phyloP scores from a whole-genome alignment of 2,888 invertebrate species.

The Pyrochroa serraticornis region DNA sequence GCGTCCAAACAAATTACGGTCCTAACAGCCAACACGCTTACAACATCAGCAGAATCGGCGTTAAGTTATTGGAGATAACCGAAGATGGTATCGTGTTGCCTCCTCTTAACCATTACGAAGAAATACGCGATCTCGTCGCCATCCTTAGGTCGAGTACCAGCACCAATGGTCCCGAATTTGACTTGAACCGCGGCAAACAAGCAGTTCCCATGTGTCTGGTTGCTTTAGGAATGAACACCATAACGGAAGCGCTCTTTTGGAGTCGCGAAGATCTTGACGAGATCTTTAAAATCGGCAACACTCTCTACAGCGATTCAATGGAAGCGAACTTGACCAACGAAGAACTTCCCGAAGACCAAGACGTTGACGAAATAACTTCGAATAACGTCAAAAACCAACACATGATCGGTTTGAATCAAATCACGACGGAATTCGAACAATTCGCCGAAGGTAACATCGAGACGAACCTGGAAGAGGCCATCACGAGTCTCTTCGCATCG shows the following conservation, averaged over 20 bases:
- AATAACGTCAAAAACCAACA: constrained; percentile 38
- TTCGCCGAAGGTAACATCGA: constrained; percentile 35
- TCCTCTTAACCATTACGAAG: constrained; percentile 55
- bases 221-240: constrained; percentile 48
- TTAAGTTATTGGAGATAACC: constrained; percentile 42
- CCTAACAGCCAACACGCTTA: constrained; percentile 45
- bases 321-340: constrained; percentile 28
- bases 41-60: constrained; percentile 49
- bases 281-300: constrained; percentile 50
- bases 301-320: constrained; percentile 48
- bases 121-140: constrained; percentile 53
- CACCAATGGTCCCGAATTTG: too few species aligned
- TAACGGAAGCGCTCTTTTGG: constrained; percentile 38
- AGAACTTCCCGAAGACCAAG: constrained; percentile 24
- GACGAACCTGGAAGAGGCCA: constrained; percentile 33
- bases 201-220: constrained; percentile 64
- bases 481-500: constrained; percentile 32
- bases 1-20: constrained; percentile 52
- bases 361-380: constrained; percentile 33
- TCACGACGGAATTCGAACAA: constrained; percentile 39
- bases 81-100: constrained; percentile 51
- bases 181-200: constrained; percentile 55
- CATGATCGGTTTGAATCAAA: constrained; percentile 51
- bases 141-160: constrained; percentile 48
- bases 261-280: constrained; percentile 48